Evolutionary conservation across 2,797 vertebrate genomes (phyloP).

Genomic region (Uromys caudimaculatus): DNA sequence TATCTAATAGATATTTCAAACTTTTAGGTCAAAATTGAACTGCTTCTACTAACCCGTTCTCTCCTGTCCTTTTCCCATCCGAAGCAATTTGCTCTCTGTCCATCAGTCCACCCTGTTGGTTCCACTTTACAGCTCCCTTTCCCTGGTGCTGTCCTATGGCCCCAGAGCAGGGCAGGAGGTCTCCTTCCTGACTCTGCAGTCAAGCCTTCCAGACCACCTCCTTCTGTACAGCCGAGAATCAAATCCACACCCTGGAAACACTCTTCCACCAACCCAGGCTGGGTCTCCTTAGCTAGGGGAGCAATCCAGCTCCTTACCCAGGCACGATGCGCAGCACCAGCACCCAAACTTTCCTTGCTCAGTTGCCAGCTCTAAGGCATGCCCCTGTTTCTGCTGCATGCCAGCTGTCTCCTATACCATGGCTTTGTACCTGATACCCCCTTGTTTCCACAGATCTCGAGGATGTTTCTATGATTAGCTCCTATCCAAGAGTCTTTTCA

Average conservation of each 20-base stretch:
- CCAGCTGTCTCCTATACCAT: neutral
- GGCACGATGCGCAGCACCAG: neutral
- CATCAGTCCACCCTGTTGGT: neutral
- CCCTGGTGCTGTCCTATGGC: neutral
- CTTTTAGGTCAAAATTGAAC: neutral
- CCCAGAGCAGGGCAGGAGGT: neutral
- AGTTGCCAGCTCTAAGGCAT: fast-evolving
- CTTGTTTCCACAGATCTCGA: neutral
- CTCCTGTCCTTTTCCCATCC: neutral
- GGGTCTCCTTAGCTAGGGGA: too few species aligned
- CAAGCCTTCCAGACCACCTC: neutral
- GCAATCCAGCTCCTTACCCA: neutral
- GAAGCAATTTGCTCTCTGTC: neutral
- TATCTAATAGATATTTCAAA: neutral
- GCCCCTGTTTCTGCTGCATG: neutral
- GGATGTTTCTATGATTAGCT: neutral
- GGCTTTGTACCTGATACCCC: neutral
- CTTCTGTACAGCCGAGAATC: neutral
- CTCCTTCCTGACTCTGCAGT: neutral
- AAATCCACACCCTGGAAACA: neutral
- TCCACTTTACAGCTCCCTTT: neutral
- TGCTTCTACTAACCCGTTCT: neutral
- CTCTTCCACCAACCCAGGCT: too few species aligned
- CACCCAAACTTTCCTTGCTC: neutral
- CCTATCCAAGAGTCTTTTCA: neutral